Evolutionary conservation across 2,888 invertebrate genomes (phyloP).

Genomic region (Erynnis tages): DNA sequence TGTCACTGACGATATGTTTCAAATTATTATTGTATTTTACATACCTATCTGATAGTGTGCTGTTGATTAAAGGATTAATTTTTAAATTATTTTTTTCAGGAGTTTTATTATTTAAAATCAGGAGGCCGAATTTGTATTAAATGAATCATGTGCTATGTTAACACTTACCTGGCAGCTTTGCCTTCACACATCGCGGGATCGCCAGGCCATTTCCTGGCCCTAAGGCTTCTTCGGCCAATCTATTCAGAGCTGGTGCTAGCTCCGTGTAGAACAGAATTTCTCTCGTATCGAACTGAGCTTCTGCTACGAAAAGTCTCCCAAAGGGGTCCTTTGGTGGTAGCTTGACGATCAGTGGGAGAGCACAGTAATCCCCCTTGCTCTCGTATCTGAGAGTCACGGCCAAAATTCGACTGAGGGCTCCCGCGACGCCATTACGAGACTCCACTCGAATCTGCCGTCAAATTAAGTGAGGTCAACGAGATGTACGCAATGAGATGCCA

Average conservation of each 20-base stretch:
- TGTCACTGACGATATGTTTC: too few species aligned
- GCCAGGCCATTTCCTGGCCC: constrained; percentile 68
- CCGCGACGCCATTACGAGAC: constrained; percentile 84
- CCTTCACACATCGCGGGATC: constrained; percentile 84
- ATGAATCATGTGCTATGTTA: too few species aligned
- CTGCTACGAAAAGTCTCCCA: constrained; percentile 89
- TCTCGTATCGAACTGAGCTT: constrained; percentile 90
- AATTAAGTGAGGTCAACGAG: too few species aligned
- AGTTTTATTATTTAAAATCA: too few species aligned
- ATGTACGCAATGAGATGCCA: too few species aligned
- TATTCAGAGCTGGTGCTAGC: constrained; percentile 87
- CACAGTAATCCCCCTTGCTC: constrained; percentile 54
- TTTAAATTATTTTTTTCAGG: too few species aligned
- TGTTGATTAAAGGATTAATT: too few species aligned
- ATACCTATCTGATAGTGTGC: too few species aligned
- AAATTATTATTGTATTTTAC: too few species aligned
- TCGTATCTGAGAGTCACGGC: constrained; percentile 88
- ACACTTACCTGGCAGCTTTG: constrained; percentile 83
- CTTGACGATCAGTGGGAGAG: constrained; percentile 85
- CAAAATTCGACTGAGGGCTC: constrained; percentile 88
- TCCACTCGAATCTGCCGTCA: constrained; percentile 66
- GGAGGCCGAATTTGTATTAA: too few species aligned
- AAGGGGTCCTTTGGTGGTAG: constrained; percentile 90
- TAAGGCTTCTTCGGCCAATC: constrained; percentile 82
- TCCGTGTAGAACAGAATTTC: constrained; percentile 92